Base-by-base conservation (phyloP, 2,888 invertebrate genomes). In the Elegia similella region DNA sequence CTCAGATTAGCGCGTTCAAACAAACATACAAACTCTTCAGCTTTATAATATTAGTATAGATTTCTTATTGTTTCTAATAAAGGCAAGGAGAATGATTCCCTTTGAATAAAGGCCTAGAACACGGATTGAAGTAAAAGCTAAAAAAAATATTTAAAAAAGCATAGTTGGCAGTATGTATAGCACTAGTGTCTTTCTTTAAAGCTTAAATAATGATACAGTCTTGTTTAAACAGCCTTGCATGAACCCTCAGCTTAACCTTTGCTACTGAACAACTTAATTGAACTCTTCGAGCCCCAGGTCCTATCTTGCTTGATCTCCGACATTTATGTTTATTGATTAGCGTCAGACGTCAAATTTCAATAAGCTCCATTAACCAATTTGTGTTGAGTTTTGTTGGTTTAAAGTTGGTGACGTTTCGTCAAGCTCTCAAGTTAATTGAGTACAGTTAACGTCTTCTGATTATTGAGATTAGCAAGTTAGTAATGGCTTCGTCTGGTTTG, bases 311-410 rank as follows among this genome's bases (percentile, higher is more conserved):
- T 75, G 75, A 79, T 80, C 84, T 77, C 76, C 73, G 84, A 86
- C 86, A 74, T 88, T 88, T 86, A 87, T 88, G 85, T 83, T 83
- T 88, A 89, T 90, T 86, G 89, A 88, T 88, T 85, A 85, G 79
- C 75, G 72, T 65, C 68, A 69, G 76, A 78, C 70, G 80, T 77
- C 77, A 76, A 84, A 78, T 82, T 84, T 82, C 86, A 87, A 85
- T 86, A 76, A 80, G 85, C 82, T 82, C 86, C 87, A 88, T 89
- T 88, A 88, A 82, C 82, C 87, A 87, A 88, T 88, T 87, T 82
- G 80, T 72, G 81, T 82, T 75, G 73, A 82, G 75, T 80, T 84
- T 72, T 74, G 78, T 73, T 70, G 68, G 76, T 75, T 78, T 76
- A 76, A 83, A 86, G 80, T 87, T 86, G 75, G 77, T 76, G 73